phyloP scores from a whole-genome alignment of 2,888 invertebrate genomes.

The Crematogaster levior region DNA sequence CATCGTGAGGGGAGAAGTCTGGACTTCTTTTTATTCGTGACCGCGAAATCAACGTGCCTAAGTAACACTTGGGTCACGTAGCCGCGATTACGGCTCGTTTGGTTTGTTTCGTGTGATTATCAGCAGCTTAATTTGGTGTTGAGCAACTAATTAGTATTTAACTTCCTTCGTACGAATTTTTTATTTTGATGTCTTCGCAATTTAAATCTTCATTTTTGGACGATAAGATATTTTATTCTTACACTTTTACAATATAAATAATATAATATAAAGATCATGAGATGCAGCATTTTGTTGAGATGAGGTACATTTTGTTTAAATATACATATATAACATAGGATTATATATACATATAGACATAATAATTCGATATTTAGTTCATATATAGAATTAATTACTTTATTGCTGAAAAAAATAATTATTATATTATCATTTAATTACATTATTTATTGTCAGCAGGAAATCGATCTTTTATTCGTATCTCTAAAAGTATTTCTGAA shows the following conservation, averaged over 20 bases:
- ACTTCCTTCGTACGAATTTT: not conserved
- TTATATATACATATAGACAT: too few relatives aligned
- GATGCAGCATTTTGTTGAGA: too few relatives aligned
- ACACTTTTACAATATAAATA: not conserved
- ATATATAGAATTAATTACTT: not conserved
- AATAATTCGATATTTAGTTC: too few relatives aligned
- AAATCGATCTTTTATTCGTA: not conserved
- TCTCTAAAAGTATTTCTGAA: not conserved
- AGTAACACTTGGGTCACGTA: conserved; percentile 37
- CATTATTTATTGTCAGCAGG: not conserved
- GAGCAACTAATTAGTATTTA: conserved; percentile 3
- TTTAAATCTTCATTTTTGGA: not conserved
- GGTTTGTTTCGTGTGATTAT: conserved; percentile 15
- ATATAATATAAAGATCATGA: not conserved
- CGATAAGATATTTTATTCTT: not conserved
- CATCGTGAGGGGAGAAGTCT: not conserved
- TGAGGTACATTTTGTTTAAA: not conserved
- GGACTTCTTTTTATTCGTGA: conserved; percentile 28
- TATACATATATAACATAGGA: not conserved
- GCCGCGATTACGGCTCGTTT: conserved; percentile 5
- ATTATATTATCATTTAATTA: conserved; percentile 14
- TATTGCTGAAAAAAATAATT: not conserved
- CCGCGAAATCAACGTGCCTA: conserved; percentile 3
- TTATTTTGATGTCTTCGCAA: not conserved
- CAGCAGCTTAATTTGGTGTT: not conserved